Percentiles rank a stretch among this genome's conserved stretches.
Conservation (phyloP, 2,888 invertebrate species). For the Meandrusa payeni region DNA sequence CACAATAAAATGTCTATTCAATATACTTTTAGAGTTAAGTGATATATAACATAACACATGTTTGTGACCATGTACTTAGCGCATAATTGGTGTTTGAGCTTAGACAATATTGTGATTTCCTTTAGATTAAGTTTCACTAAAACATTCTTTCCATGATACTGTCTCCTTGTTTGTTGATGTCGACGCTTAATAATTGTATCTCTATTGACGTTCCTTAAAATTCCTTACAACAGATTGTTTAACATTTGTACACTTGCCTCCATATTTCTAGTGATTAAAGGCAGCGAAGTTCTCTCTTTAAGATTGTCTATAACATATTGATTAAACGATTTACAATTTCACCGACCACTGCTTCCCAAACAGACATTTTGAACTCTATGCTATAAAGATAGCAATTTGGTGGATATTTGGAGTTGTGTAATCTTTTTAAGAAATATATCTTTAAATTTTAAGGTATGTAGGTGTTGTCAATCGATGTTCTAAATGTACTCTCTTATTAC, state of each 20-base stretch:
- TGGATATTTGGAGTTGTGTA: constrained; percentile 16
- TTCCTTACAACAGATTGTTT: no score
- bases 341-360: background rate
- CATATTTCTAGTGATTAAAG: no score
- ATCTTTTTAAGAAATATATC: constrained; percentile 41
- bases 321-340: background rate
- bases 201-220: no score
- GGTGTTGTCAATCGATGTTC: constrained; percentile 67
- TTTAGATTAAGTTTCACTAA: constrained; percentile 7
- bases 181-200: no score
- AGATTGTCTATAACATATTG: no score
- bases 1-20: background rate
- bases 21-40: constrained; percentile 15
- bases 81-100: constrained; percentile 16
- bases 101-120: constrained; percentile 14
- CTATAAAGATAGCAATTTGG: constrained; percentile 2
- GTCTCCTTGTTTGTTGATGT: background rate
- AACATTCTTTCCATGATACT: background rate
- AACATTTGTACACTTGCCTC: no score
- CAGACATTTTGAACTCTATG: no score
- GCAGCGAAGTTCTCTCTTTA: no score
- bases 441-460: constrained; percentile 43
- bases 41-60: constrained; percentile 20
- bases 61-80: constrained; percentile 17
- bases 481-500: no score